phyloP scores from a whole-genome alignment of 2,113 vertebrate species.

The Plectropomus leopardus region DNA sequence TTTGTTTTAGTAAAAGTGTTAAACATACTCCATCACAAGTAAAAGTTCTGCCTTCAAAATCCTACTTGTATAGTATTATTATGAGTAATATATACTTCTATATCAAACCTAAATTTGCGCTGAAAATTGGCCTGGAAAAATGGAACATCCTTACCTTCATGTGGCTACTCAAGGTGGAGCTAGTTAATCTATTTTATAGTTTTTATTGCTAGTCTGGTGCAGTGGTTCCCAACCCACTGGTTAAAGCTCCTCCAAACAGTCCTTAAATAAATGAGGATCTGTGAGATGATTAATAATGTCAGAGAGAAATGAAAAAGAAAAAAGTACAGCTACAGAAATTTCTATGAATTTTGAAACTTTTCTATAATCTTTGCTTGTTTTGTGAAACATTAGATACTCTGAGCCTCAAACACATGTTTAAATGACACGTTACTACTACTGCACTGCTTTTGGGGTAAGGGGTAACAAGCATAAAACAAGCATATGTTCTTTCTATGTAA shows the following conservation, averaged over 20 bases:
- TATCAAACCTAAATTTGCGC: too few relatives aligned
- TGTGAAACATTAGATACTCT: not conserved
- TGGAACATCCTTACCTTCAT: not conserved
- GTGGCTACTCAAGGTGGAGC: not conserved
- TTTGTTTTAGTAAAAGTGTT: not conserved
- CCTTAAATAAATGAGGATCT: not conserved
- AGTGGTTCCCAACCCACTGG: not conserved
- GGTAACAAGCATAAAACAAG: not conserved
- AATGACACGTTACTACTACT: not conserved
- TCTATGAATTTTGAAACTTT: not conserved
- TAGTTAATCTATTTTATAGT: not conserved
- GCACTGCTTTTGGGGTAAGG: not conserved
- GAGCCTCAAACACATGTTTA: too few relatives aligned
- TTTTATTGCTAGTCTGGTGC: too few relatives aligned
- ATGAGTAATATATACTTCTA: too few relatives aligned
- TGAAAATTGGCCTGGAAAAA: not conserved
- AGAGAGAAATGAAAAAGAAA: not conserved
- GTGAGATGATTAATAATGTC: not conserved
- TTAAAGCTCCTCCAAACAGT: too few relatives aligned
- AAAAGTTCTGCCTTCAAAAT: not conserved
- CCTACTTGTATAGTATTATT: too few relatives aligned
- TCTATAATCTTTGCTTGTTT: not conserved
- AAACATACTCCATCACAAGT: not conserved
- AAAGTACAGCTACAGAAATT: not conserved
- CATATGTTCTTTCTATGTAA: not conserved